Base-by-base conservation (phyloP, 2,113 vertebrate genomes). In the Halcyon malimbica region DNA sequence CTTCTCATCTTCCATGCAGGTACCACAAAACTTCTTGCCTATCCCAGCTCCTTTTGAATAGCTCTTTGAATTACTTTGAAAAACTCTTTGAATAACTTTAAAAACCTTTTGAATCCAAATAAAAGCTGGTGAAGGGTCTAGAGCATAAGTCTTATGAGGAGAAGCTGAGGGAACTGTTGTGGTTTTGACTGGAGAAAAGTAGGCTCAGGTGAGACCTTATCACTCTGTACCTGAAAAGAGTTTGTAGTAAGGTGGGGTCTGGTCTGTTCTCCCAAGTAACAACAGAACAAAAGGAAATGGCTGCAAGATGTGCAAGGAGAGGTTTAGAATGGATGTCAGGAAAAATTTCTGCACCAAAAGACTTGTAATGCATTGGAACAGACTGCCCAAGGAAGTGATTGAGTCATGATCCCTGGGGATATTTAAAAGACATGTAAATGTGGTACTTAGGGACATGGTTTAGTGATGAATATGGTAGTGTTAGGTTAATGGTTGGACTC, bases 181-280 rank as follows among this genome's bases (percentile, higher is more conserved):
- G 42, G 11, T 37, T 62, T 26, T 56, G 29, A 3, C 16, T 56
- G 29, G 18, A 86, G 14, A 68, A 78, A 31, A 65, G 21, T 24
- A 65, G 10, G 13, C 19, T 60, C 1, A 33, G 13, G 29, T 18
- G 19, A 46, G 7, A 53, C 7, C 7, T 60, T 26, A 68, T 56
- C 0, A 1, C 31, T 54, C 7, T 16, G 10, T 79, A 41, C 14
- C 6, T 67, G 29, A 67, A 67, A 54, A 9, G 44, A 59, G 11
- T 8, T 23, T 48, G 20, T 12, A 60, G 21, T 0, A 1, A 73
- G 19, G 42, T 14, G 6, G 2, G 13, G 5, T 9, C 53, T 0
- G 0, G 17, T 33, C 9, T 75, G 29, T 60, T 42, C 6, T 48
- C 79, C 64, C 21, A 44, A 39, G 13, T 39, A 51, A n/a, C 9